Percentiles rank a stretch among this genome's conserved stretches.
These are phyloP conservation scores for Psylliodes chrysocephalus DNA, from an alignment of 2,888 invertebrate genomes.

Conservation along the genomic window DNA sequence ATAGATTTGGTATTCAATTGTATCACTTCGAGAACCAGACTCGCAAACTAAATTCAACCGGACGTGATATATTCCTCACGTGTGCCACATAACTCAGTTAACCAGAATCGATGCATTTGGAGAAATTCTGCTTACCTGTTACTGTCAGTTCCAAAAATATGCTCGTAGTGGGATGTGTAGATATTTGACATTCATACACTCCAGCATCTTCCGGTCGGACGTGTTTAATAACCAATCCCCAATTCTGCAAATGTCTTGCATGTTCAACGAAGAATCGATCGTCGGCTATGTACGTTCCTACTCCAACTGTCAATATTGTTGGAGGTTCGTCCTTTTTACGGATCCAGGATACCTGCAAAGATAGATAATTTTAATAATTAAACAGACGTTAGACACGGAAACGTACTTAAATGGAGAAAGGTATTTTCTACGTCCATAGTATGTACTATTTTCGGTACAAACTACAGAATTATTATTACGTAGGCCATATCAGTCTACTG, in stretches of 20 bases:
- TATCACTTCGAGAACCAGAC: too few relatives aligned
- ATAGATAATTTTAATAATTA: too few relatives aligned
- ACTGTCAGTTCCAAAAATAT: conserved; percentile 79
- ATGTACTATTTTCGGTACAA: too few relatives aligned
- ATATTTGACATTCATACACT: conserved; percentile 82
- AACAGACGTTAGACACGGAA: too few relatives aligned
- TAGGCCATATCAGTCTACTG: too few relatives aligned
- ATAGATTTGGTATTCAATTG: too few relatives aligned
- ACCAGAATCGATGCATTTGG: not conserved
- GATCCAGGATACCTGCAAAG: conserved; percentile 74
- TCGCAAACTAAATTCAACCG: not conserved
- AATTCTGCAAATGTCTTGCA: conserved; percentile 71
- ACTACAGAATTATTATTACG: too few relatives aligned
- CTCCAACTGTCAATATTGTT: conserved; percentile 74
- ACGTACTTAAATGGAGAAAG: too few relatives aligned
- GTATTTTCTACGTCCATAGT: too few relatives aligned
- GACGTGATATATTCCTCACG: not conserved
- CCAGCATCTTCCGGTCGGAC: conserved; percentile 77
- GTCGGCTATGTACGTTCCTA: conserved; percentile 74
- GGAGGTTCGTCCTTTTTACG: conserved; percentile 68
- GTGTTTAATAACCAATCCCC: conserved; percentile 74
- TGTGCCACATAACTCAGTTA: not conserved
- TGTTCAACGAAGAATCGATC: conserved; percentile 73
- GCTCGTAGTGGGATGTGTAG: conserved; percentile 81
- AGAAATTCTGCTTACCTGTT: conserved; percentile 68